Evolutionary conservation across 2,113 vertebrate species (phyloP).

Genomic region (Chrysemys picta): DNA sequence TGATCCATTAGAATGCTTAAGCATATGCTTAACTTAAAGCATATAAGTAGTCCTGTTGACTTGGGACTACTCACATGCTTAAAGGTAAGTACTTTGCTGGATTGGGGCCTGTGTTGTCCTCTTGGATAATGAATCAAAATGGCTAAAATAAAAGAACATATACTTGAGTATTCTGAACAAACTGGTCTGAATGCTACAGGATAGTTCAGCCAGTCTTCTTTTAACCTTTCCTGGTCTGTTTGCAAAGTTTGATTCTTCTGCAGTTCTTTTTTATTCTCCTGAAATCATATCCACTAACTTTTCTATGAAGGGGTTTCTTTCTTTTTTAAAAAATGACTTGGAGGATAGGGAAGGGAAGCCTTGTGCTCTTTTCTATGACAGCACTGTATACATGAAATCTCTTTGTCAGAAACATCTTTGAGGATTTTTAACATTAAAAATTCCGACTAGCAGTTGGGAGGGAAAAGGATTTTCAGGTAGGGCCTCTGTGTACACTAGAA

Average conservation of each 20-base stretch:
- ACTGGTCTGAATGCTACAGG: conserved; percentile 32
- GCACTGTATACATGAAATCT: neutral
- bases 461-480: neutral
- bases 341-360: neutral
- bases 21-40: accelerated
- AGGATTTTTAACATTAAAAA: neutral
- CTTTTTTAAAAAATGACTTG: conserved; percentile 3
- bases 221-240: neutral
- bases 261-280: neutral
- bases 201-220: neutral
- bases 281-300: neutral
- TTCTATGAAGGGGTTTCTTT: neutral
- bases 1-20: neutral
- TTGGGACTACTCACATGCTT: neutral
- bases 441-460: neutral
- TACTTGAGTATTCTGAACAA: neutral
- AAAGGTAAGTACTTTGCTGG: accelerated
- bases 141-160: conserved; percentile 19
- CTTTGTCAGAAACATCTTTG: neutral
- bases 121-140: neutral
- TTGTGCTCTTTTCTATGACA: neutral
- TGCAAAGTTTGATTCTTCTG: neutral
- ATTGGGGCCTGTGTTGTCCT: accelerated
- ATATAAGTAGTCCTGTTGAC: neutral
- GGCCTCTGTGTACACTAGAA: neutral